Percentiles rank a stretch among this genome's conserved stretches.
Conservation (phyloP, 2,888 invertebrate genomes). For the Nomada goodeniana region DNA sequence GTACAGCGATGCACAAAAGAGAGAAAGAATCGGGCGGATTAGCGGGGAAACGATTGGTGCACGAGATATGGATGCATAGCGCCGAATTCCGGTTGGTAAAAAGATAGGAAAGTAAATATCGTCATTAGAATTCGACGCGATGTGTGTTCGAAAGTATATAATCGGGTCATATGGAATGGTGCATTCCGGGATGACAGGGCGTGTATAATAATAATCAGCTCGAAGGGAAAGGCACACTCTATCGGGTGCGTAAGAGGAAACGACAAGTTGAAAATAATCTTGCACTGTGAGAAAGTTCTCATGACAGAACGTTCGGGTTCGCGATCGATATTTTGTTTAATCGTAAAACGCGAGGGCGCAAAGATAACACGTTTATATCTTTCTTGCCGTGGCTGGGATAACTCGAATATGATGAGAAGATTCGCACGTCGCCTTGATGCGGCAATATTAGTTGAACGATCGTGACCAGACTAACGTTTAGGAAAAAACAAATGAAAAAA, state of each 20-base stretch:
- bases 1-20: slow-evolving; percentile 21
- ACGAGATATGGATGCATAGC: not conserved
- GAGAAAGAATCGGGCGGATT: not conserved
- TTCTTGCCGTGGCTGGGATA: slow-evolving; percentile 9
- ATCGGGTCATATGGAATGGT: not conserved
- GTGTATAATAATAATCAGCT: not conserved
- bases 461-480: slow-evolving; percentile 19
- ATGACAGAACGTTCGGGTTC: slow-evolving; percentile 51
- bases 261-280: not conserved
- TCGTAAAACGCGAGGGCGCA: not conserved
- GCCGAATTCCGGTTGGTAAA: not conserved
- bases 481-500: not conserved
- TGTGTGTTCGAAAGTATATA: not conserved
- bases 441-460: not conserved
- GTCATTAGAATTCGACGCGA: not conserved
- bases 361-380: slow-evolving; percentile 5
- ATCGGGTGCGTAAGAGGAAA: not conserved
- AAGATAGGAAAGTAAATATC: not conserved
- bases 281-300: slow-evolving; percentile 46
- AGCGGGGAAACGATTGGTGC: not conserved
- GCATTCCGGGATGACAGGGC: not conserved
- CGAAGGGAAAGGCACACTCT: not conserved
- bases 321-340: slow-evolving; percentile 34
- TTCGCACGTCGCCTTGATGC: not conserved
- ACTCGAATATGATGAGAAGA: not conserved